Evolutionary conservation across 2,113 vertebrate genomes (phyloP), one percentile per base, ranked within the genome.

Genomic region (Isurus oxyrinchus): DNA sequence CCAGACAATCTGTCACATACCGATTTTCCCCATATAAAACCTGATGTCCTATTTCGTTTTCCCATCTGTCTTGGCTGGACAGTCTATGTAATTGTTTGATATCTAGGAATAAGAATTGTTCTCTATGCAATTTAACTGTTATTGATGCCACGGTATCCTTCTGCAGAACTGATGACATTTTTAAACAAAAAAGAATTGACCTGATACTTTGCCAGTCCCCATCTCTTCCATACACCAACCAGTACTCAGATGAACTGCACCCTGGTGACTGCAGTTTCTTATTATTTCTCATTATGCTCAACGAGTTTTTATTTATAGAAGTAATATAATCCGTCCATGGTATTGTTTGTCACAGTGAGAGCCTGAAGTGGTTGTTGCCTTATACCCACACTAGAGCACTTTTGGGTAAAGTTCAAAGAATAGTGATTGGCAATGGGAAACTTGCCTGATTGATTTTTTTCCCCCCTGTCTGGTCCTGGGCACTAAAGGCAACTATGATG

Each of bases 71-170:
- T 63, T 63, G 57, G 13, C 57, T 94, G 87, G 53, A 35, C 2
- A 90, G 53, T 55, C 53, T 16, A 40, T 40, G 90, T 40, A 93
- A 93, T 40, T 40, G n/a, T 84, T 40, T 84, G 79, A 21, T 93
- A 63, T n/a, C 59, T 19, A 40, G 14, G 59, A 40, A 94, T 94
- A 61, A 61, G 90, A 66, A 94, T 19, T 40, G n/a, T 93, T 35
- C 59, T 93, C 57, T 93, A 93, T 93, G 90, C 90, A 93, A 93
- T 63, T 49, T 31, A 59, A 90, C 53, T 59, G 53, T 90, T 59
- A n/a, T 94, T 40, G 35, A 66, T 66, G 90, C 35, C 16, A 91
- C 31, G 13, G 10, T 31, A 35, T 57, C 57, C 25, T 59, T 27
- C 27, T 35, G 53, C 55, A 94, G 19, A 66, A 35, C 14, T 40